A percentile compares a stretch with the other conserved stretches of the same genome.
These are phyloP conservation scores for Macrocentrus cingulum DNA, from an alignment of 1,140 invertebrate genomes.

Conservation along the genomic window DNA sequence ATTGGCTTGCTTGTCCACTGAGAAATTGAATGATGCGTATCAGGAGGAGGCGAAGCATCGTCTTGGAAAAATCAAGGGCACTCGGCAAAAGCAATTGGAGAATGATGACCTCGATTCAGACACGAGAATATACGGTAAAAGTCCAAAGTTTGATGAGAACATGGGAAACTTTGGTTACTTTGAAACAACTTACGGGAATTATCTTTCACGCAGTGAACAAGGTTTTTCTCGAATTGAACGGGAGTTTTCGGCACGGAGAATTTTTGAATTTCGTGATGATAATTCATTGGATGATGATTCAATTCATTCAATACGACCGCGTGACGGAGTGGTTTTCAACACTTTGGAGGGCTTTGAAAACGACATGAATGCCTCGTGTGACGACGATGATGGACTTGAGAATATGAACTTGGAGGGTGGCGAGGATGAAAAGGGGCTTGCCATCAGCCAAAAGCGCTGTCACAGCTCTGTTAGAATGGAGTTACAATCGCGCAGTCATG, in stretches of 20 bases:
- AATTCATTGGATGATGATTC: slow-evolving; percentile 34
- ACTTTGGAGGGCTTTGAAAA: slow-evolving; percentile 53
- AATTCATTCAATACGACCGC: slow-evolving; percentile 23
- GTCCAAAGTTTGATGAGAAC: slow-evolving; percentile 55
- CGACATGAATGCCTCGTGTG: slow-evolving; percentile 30
- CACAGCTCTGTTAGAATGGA: neutral
- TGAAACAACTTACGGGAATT: slow-evolving; percentile 20
- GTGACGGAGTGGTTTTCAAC: slow-evolving; percentile 52
- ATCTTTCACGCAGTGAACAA: slow-evolving; percentile 12
- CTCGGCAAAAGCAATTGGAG: slow-evolving; percentile 50
- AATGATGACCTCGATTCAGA: slow-evolving; percentile 50
- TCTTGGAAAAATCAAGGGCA: slow-evolving; percentile 43
- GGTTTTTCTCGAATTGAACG: neutral
- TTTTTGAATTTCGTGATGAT: slow-evolving; percentile 33
- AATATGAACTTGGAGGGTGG: slow-evolving; percentile 36
- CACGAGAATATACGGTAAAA: slow-evolving; percentile 53
- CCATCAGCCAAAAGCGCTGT: neutral
- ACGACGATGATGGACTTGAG: slow-evolving; percentile 22
- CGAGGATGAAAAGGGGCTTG: slow-evolving; percentile 32
- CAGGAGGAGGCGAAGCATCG: slow-evolving; percentile 35
- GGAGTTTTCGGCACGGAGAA: slow-evolving; percentile 15
- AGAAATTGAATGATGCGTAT: slow-evolving; percentile 40
- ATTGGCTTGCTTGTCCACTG: slow-evolving; percentile 40
- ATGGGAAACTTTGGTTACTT: slow-evolving; percentile 35
- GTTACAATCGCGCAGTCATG: slow-evolving; percentile 10